These are phyloP conservation scores for Trachurus trachurus DNA, from an alignment of 2,797 vertebrate species.

Conservation along the genomic window DNA sequence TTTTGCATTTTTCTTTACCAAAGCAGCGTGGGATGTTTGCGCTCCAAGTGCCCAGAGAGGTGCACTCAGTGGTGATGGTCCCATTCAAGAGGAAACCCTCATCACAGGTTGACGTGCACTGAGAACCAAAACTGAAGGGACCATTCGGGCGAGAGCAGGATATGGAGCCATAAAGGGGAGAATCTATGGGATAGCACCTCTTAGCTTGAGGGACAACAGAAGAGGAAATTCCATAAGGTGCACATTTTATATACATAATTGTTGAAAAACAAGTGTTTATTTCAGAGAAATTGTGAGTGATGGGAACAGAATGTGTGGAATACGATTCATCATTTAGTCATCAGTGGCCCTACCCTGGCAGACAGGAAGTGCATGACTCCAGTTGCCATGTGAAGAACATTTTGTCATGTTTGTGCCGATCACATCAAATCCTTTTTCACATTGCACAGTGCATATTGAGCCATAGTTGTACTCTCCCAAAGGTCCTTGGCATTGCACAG, in stretches of 20 bases:
- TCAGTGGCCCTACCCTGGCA: constrained; percentile 68
- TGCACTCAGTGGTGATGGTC: constrained; percentile 43
- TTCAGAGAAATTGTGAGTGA: not conserved
- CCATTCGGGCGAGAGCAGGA: constrained; percentile 51
- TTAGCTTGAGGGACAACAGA: constrained; percentile 35
- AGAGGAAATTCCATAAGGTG: not conserved
- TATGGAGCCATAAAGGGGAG: constrained; percentile 28
- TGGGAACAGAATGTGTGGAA: not conserved
- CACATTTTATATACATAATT: not conserved
- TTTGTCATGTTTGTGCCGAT: constrained; percentile 63
- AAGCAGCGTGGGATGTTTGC: not conserved
- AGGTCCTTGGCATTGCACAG: constrained; percentile 66
- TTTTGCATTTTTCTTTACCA: constrained; percentile 10
- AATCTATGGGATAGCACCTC: constrained; percentile 31
- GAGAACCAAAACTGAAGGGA: constrained; percentile 64
- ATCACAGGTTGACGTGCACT: constrained; percentile 58
- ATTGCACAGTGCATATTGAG: constrained; percentile 67
- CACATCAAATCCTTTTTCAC: constrained; percentile 74
- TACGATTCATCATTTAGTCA: not conserved
- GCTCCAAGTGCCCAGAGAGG: constrained; percentile 49
- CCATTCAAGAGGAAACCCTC: constrained; percentile 64
- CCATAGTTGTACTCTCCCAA: constrained; percentile 65
- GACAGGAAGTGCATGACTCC: constrained; percentile 71
- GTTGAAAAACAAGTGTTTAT: not conserved
- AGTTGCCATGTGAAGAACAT: constrained; percentile 71